phyloP scores from a whole-genome alignment of 1,140 invertebrate species.

The Lithobius niger region DNA sequence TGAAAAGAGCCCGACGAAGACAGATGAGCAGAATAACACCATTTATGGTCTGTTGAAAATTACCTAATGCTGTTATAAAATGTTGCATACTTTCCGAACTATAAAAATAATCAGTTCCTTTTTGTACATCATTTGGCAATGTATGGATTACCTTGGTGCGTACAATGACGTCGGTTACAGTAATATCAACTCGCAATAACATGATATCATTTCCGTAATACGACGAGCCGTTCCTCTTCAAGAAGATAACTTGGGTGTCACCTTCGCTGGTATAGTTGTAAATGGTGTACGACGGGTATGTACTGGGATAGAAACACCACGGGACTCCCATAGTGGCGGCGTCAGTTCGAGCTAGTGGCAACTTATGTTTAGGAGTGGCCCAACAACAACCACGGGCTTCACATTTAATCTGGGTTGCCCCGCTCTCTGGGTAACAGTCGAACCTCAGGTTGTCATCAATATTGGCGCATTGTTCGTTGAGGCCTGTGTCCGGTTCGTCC shows the following conservation, averaged over 20 bases:
- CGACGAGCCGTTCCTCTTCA: neutral
- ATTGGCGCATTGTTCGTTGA: constrained; percentile 10
- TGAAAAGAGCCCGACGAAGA: too few species aligned
- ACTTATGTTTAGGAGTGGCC: constrained; percentile 29
- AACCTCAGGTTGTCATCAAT: constrained; percentile 40
- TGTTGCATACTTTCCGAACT: too few species aligned
- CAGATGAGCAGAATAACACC: too few species aligned
- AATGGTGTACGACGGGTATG: constrained; percentile 49
- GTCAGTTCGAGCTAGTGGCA: constrained; percentile 16
- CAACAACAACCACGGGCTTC: constrained; percentile 55
- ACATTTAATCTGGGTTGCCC: constrained; percentile 45
- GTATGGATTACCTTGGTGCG: too few species aligned
- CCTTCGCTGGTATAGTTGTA: constrained; percentile 33
- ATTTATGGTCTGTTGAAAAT: too few species aligned
- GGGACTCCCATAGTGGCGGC: constrained; percentile 36
- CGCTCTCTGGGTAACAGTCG: constrained; percentile 59
- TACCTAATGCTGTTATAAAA: too few species aligned
- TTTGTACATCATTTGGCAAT: too few species aligned
- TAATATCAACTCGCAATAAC: neutral
- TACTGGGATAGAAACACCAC: constrained; percentile 54
- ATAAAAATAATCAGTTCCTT: too few species aligned
- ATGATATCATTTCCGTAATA: neutral
- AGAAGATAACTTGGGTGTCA: neutral
- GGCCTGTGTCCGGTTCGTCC: too few species aligned
- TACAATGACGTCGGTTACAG: too few species aligned